Conservation (phyloP, 2,113 vertebrate genomes). For the Dromiciops gliroides region DNA sequence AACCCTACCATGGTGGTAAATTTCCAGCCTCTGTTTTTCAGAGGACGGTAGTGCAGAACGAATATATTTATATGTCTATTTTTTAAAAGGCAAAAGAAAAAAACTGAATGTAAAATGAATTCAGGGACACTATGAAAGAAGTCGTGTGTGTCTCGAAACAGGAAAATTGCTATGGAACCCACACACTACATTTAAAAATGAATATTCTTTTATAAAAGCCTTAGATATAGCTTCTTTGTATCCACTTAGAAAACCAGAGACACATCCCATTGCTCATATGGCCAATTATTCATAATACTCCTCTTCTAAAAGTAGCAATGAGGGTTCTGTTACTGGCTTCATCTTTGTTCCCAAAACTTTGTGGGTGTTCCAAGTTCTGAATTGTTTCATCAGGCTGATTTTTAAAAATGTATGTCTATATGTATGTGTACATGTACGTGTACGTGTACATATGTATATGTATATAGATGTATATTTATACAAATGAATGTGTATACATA, state of each 20-base stretch:
- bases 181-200: background rate
- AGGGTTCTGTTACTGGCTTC: constrained; percentile 2
- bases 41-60: constrained; percentile 38
- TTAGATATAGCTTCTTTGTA: background rate
- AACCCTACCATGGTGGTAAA: background rate
- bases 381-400: background rate
- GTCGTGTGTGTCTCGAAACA: constrained; percentile 34
- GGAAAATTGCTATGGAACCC: background rate
- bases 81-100: constrained; percentile 32
- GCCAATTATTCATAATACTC: background rate
- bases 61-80: constrained; percentile 52
- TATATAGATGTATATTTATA: too few species aligned
- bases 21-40: constrained; percentile 22
- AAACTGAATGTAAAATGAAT: constrained; percentile 38
- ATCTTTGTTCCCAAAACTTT: constrained; percentile 25
- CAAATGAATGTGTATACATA: too few species aligned
- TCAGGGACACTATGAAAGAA: background rate
- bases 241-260: background rate
- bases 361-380: background rate
- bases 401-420: background rate
- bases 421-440: background rate
- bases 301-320: background rate
- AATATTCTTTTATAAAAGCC: background rate
- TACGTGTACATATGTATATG: background rate
- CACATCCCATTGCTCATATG: background rate